These are phyloP conservation scores for Aelia acuminata DNA, from an alignment of 2,888 invertebrate species.

Conservation along the genomic window DNA sequence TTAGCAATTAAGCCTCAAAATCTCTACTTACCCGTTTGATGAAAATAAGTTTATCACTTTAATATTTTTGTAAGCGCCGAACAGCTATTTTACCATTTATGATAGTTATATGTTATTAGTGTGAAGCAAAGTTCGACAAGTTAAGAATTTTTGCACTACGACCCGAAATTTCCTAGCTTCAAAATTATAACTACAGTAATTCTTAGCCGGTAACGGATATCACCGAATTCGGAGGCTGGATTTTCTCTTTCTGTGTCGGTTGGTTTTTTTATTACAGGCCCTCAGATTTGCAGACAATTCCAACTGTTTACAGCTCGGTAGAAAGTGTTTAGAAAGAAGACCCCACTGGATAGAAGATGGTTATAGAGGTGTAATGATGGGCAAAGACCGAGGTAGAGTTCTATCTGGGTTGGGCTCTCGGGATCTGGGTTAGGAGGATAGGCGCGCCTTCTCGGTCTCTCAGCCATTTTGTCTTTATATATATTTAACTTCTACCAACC, in stretches of 20 bases:
- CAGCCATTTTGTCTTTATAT: slow-evolving; percentile 35
- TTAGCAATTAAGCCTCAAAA: no score
- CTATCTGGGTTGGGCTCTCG: background rate
- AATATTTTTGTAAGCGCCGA: no score
- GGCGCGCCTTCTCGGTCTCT: background rate
- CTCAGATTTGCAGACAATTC: background rate
- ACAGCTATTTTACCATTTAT: no score
- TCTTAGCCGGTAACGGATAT: no score
- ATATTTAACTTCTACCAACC: background rate
- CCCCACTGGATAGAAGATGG: background rate
- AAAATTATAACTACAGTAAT: no score
- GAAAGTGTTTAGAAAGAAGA: background rate
- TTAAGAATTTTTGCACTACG: no score
- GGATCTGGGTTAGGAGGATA: slow-evolving; percentile 22
- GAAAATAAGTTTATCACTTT: no score
- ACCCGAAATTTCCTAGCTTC: no score
- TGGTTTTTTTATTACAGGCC: background rate
- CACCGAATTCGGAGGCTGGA: no score
- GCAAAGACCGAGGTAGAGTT: background rate
- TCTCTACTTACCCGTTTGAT: no score
- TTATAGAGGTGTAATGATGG: slow-evolving; percentile 3
- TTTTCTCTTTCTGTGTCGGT: background rate
- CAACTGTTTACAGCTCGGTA: background rate
- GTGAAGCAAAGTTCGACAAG: no score
- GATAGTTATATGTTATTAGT: no score